Evolutionary conservation across 1,140 invertebrate genomes (phyloP).

Genomic region (Asbolus verrucosus): DNA sequence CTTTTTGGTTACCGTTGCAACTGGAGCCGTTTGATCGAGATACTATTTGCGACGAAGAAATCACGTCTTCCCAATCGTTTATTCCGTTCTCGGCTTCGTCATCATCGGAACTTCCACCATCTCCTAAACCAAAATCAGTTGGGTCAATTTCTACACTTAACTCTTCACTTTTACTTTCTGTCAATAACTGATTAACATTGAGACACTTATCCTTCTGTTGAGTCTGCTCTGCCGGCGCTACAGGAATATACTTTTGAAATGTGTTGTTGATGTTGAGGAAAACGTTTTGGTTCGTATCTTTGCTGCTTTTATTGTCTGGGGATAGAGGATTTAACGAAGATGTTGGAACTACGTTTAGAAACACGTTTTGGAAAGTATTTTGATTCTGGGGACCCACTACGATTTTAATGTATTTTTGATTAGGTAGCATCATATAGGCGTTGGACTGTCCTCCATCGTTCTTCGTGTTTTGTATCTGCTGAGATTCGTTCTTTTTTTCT

Average conservation of each 20-base stretch:
- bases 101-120: conserved; percentile 49
- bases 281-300: conserved; percentile 61
- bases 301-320: conserved; percentile 40
- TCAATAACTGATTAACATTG: conserved; percentile 55
- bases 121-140: conserved; percentile 54
- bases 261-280: conserved; percentile 61
- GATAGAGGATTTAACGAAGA: conserved; percentile 18
- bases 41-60: conserved; percentile 55
- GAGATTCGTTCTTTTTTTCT: conserved; percentile 49
- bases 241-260: conserved; percentile 58
- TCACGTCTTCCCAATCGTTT: conserved; percentile 59
- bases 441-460: conserved; percentile 42
- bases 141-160: conserved; percentile 62
- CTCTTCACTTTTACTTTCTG: conserved; percentile 60
- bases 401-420: conserved; percentile 60
- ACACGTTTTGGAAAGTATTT: conserved; percentile 60
- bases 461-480: conserved; percentile 54
- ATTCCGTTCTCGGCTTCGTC: conserved; percentile 43
- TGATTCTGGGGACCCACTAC: conserved; percentile 57
- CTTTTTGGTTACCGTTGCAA: conserved; percentile 44
- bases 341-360: conserved; percentile 60
- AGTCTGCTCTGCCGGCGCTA: neutral
- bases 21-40: neutral
- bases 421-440: conserved; percentile 57
- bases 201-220: conserved; percentile 30